Evolutionary conservation across 2,888 invertebrate species (phyloP), one percentile per base, ranked within the genome.

Genomic region (Empis livida): DNA sequence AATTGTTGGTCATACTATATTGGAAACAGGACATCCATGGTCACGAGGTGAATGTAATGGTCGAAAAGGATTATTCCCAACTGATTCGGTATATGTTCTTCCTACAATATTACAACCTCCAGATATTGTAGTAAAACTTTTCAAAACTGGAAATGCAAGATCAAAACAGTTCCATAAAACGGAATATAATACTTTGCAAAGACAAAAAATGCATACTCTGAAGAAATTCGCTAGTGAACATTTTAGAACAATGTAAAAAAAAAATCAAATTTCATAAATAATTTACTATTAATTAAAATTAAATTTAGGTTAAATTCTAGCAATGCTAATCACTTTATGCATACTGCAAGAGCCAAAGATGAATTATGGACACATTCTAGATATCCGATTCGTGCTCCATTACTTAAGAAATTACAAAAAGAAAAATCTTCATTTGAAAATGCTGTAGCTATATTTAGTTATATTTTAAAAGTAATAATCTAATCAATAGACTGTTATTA

Each of bases 81-180:
- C 86, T 0, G 90, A 92, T 60, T 80, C 79, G 61, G 84, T 94
- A 14, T 87, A 90, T 57, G 83, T 95, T 45, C 67, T 96, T 52
- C 91, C 95, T 6, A 84, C 89, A 1, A 71, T 92, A 53, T 74
- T 77, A 3, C 76, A 78, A 62, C 95, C 95, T 1, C 75, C 84
- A 1, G 67, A 68, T 46, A 73, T 78, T 52, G 76, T 85, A 53
- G 59, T 90, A 53, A 77, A 78, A 54, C 69, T 77, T 3, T 80
- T 80, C 57, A 80, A 79, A 57, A 78, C 23, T 27, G 23, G 23
- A 27, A 27, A 27, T 27, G 23, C 23, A 27, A 27, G 9, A 27
- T 27, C 23, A 27, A 27, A 27, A 27, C 6, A 27, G 8, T 27
- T 27, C 23, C 5, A 6, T 56, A 66, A 1, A 61, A 64, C 32